phyloP scores from a whole-genome alignment of 1,140 invertebrate genomes.

The Tachypleus tridentatus region DNA sequence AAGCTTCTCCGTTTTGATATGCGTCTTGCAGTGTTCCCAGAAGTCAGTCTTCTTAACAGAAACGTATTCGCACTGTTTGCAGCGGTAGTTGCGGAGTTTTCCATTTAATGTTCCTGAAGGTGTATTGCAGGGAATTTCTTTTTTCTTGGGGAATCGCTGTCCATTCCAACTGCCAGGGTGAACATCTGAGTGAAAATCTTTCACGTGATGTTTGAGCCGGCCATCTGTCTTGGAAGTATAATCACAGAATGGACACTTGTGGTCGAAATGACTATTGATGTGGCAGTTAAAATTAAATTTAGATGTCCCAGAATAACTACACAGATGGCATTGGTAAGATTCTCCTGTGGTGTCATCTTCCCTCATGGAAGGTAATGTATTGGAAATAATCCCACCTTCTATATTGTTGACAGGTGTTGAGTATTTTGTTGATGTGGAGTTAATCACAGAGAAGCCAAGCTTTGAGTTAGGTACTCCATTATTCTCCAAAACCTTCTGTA shows the following conservation, averaged over 20 bases:
- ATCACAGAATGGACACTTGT: conserved; percentile 42
- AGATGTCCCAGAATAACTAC: conserved; percentile 29
- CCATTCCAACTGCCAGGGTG: too few relatives aligned
- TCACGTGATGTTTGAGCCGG: too few relatives aligned
- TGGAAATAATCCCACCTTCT: too few relatives aligned
- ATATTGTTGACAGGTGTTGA: too few relatives aligned
- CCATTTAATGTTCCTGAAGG: too few relatives aligned
- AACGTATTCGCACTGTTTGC: conserved; percentile 80
- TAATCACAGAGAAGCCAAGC: too few relatives aligned
- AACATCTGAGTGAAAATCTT: too few relatives aligned
- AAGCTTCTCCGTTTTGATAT: conserved; percentile 87
- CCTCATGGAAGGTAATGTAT: not conserved
- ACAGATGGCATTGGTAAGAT: conserved; percentile 29
- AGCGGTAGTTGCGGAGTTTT: conserved; percentile 31
- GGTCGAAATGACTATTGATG: conserved; percentile 41
- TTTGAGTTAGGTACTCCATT: too few relatives aligned
- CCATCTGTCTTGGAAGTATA: conserved; percentile 33
- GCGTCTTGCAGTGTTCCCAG: conserved; percentile 72
- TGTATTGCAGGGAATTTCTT: too few relatives aligned
- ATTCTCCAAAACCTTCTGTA: too few relatives aligned
- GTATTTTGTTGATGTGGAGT: too few relatives aligned
- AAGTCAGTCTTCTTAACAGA: conserved; percentile 79
- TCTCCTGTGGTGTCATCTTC: conserved; percentile 1
- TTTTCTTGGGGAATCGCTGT: too few relatives aligned
- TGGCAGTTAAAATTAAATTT: conserved; percentile 39